Percentiles rank a stretch among this genome's conserved stretches.
Conservation (phyloP, 2,888 invertebrate species). For the Buathra laborator region DNA sequence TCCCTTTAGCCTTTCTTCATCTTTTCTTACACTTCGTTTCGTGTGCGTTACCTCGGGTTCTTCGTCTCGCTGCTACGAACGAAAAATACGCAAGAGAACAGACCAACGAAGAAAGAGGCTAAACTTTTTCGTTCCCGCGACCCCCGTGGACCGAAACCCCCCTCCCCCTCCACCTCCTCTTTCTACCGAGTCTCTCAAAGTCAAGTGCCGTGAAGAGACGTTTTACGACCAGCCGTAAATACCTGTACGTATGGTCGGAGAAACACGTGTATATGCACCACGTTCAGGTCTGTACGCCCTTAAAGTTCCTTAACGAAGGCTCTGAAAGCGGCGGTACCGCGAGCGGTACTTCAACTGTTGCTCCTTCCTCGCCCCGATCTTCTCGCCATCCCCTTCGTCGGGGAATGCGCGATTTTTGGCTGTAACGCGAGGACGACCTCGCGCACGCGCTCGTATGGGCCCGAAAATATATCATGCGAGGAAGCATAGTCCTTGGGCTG, state of each 20-base stretch:
- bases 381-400: conserved; percentile 49
- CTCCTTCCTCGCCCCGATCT: conserved; percentile 42
- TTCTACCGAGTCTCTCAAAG: conserved; percentile 60
- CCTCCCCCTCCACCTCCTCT: conserved; percentile 2
- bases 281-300: conserved; percentile 35
- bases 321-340: conserved; percentile 42
- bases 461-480: conserved; percentile 53
- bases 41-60: neutral
- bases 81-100: conserved; percentile 13
- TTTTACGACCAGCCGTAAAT: conserved; percentile 71
- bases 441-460: conserved; percentile 29
- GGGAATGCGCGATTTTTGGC: conserved; percentile 58
- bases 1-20: conserved; percentile 32
- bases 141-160: conserved; percentile 26
- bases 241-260: conserved; percentile 60
- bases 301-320: conserved; percentile 69
- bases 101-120: conserved; percentile 8
- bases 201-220: conserved; percentile 69
- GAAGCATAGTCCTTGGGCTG: conserved; percentile 17
- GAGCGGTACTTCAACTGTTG: conserved; percentile 23
- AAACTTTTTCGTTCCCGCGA: conserved; percentile 46
- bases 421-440: conserved; percentile 21
- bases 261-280: conserved; percentile 22
- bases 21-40: conserved; percentile 39
- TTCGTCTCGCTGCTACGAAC: conserved; percentile 4